phyloP scores from a whole-genome alignment of 2,797 vertebrate genomes.

The Eremophila alpestris region DNA sequence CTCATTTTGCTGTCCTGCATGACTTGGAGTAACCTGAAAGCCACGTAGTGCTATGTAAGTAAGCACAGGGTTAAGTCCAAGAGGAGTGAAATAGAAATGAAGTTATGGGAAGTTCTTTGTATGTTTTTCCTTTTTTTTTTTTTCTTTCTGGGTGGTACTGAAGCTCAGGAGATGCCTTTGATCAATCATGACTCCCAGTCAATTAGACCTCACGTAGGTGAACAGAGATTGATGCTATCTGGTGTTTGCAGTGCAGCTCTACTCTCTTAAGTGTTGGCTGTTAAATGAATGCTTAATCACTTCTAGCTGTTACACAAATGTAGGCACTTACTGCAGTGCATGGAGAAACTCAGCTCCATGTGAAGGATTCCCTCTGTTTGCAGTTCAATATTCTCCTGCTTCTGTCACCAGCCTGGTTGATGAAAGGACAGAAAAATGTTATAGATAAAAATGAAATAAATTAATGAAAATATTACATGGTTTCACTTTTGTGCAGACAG shows the following conservation, averaged over 20 bases:
- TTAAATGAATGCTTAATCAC: slow-evolving; percentile 10
- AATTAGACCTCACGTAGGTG: background rate
- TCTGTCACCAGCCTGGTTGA: background rate
- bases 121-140: too few relatives aligned
- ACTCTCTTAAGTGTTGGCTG: background rate
- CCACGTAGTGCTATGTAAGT: background rate
- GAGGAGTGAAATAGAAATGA: background rate
- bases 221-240: slow-evolving; percentile 31
- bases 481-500: background rate
- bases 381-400: background rate
- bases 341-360: background rate
- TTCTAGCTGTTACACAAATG: background rate
- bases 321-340: background rate
- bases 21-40: background rate
- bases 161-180: background rate
- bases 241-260: slow-evolving; percentile 19
- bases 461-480: background rate
- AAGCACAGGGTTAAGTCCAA: background rate
- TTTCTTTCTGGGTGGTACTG: background rate
- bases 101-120: background rate
- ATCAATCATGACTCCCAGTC: slow-evolving; percentile 8
- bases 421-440: background rate
- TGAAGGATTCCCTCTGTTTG: background rate
- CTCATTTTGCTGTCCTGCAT: background rate
- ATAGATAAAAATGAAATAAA: background rate